Evolutionary conservation across 1,140 invertebrate genomes (phyloP).

Genomic region (Odontomachus brunneus): DNA sequence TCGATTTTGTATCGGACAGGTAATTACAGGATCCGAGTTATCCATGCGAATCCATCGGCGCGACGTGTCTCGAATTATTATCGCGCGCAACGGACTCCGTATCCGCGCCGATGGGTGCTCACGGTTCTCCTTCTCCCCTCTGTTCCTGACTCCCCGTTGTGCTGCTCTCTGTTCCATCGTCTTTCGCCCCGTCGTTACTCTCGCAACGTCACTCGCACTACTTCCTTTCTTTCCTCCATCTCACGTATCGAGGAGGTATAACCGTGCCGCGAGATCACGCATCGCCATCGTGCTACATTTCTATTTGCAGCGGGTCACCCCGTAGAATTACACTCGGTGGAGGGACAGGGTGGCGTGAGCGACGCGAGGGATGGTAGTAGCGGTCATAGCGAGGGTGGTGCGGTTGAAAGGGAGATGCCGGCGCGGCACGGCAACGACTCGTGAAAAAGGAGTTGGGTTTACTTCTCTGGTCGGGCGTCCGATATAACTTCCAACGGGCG

Average conservation of each 20-base stretch:
- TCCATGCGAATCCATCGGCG: conserved; percentile 66
- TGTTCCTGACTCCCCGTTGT: neutral
- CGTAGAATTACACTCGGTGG: conserved; percentile 30
- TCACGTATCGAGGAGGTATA: neutral
- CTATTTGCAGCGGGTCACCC: conserved; percentile 11
- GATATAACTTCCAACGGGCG: conserved; percentile 70
- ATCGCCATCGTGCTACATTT: neutral
- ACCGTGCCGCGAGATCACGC: conserved; percentile 18
- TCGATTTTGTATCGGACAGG: conserved; percentile 78
- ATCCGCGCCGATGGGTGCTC: no score
- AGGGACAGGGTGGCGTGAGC: conserved; percentile 6
- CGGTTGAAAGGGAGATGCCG: neutral
- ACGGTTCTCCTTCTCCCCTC: no score
- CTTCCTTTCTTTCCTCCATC: neutral
- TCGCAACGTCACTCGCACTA: neutral
- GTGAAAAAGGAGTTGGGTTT: conserved; percentile 66
- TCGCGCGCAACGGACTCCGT: conserved; percentile 20
- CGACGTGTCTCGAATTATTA: conserved; percentile 73
- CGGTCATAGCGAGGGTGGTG: neutral
- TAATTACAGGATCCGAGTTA: conserved; percentile 77
- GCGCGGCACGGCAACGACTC: conserved; percentile 47
- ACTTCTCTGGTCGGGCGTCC: conserved; percentile 56
- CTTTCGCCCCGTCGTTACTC: conserved; percentile 11
- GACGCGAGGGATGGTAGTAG: conserved; percentile 1
- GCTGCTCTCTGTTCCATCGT: neutral